phyloP scores from a whole-genome alignment of 2,888 invertebrate species.

The Thereva unica region DNA sequence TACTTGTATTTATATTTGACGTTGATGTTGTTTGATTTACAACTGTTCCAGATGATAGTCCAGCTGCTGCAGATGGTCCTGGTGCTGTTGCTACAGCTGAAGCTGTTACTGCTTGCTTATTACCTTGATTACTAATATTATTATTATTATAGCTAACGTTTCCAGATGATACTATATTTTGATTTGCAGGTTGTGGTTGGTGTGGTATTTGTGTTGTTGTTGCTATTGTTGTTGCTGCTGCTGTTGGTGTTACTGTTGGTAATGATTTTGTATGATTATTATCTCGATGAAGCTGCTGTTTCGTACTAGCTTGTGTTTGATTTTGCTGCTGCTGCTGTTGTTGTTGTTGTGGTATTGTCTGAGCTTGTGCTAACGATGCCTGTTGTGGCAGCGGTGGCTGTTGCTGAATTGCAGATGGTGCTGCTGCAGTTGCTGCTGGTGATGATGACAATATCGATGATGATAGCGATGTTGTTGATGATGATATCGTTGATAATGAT shows the following conservation, averaged over 20 bases:
- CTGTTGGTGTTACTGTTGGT: constrained; percentile 22
- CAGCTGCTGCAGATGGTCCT: neutral
- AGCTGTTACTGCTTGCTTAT: no score
- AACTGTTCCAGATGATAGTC: neutral
- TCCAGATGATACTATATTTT: no score
- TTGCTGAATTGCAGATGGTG: constrained; percentile 13
- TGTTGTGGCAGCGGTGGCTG: constrained; percentile 15
- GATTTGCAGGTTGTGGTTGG: neutral
- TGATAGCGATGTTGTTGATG: constrained; percentile 13
- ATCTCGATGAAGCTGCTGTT: constrained; percentile 20
- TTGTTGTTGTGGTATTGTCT: neutral
- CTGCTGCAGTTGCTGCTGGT: constrained; percentile 2
- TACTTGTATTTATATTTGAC: constrained; percentile 6
- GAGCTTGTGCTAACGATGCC: neutral
- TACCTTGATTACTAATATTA: no score
- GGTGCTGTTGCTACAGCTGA: no score
- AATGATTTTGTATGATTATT: constrained; percentile 9
- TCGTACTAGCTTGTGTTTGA: neutral
- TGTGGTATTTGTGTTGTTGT: constrained; percentile 13
- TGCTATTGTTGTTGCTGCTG: constrained; percentile 17
- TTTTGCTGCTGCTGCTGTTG: neutral
- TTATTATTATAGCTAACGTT: no score
- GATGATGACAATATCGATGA: constrained; percentile 34
- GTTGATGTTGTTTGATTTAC: neutral
- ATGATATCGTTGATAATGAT: neutral